A percentile compares a stretch with the other conserved stretches of the same genome.
Conservation (phyloP, 1,140 invertebrate species). For the Dreissena polymorpha region DNA sequence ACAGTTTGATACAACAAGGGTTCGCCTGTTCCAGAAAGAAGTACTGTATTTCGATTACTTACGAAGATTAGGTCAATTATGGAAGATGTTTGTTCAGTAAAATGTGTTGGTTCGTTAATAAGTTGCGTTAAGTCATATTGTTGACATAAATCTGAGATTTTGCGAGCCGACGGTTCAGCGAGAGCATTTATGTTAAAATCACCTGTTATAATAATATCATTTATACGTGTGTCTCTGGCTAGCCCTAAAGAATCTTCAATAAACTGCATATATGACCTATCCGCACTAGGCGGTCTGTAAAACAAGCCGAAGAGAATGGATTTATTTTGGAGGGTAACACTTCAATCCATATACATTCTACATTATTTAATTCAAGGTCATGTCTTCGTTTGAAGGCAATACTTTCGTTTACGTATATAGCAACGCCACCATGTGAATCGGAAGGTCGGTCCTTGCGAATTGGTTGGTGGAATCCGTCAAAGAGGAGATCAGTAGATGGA, state of each 20-base stretch:
- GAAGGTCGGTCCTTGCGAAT: neutral
- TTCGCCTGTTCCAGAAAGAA: neutral
- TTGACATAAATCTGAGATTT: neutral
- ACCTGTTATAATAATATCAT: slow-evolving; percentile 21
- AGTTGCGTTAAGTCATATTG: slow-evolving; percentile 12
- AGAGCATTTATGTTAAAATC: slow-evolving; percentile 16
- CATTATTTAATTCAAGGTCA: neutral
- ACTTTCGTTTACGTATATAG: neutral
- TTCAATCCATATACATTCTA: slow-evolving; percentile 23
- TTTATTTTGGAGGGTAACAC: neutral
- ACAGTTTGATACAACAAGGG: neutral
- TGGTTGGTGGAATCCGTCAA: neutral
- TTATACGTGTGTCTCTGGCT: neutral
- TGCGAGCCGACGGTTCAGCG: neutral
- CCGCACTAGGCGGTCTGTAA: slow-evolving; percentile 11
- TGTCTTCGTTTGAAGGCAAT: neutral
- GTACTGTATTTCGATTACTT: neutral
- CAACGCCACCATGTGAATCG: neutral
- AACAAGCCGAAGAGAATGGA: neutral
- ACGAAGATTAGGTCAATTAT: slow-evolving; percentile 11
- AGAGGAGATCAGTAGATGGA: neutral
- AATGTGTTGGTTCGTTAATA: slow-evolving; percentile 10
- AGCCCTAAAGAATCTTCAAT: slow-evolving; percentile 22
- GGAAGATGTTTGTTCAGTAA: slow-evolving; percentile 22
- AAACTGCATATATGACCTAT: neutral